Conservation (phyloP, 2,113 vertebrate species). For the Pelecanus crispus region DNA sequence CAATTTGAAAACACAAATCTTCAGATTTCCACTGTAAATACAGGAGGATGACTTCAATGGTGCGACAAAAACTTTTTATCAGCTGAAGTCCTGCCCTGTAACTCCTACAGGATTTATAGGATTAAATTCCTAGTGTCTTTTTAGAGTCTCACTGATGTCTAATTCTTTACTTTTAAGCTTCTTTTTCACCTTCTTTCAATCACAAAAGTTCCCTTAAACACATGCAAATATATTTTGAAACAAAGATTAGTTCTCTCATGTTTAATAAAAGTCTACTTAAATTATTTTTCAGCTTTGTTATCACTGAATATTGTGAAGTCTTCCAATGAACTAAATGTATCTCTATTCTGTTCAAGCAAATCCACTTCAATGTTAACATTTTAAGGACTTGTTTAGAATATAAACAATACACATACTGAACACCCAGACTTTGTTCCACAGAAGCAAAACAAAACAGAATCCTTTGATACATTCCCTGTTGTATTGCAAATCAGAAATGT, state of each 20-base stretch:
- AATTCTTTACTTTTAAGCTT: neutral
- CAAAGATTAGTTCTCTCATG: neutral
- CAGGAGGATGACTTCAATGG: neutral
- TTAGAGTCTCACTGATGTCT: neutral
- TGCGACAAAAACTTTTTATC: neutral
- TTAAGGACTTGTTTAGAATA: constrained; percentile 23
- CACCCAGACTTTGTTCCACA: neutral
- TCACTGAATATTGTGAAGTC: constrained; percentile 23
- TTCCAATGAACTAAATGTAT: constrained; percentile 23
- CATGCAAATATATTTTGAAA: constrained; percentile 32
- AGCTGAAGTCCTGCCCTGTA: neutral
- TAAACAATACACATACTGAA: neutral
- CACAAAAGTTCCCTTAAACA: neutral
- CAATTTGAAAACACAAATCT: neutral
- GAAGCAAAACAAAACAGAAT: neutral
- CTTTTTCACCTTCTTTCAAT: neutral
- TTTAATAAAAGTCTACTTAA: constrained; percentile 37
- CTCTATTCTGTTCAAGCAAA: constrained; percentile 50
- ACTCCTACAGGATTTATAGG: neutral
- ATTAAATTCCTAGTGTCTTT: neutral
- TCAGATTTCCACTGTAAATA: neutral
- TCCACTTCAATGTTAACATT: constrained; percentile 38
- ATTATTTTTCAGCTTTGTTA: constrained; percentile 57
- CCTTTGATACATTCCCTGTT: neutral
- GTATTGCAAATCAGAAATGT: neutral